Base-by-base conservation (phyloP, 2,888 invertebrate species). In the Hypomecis atomaria region DNA sequence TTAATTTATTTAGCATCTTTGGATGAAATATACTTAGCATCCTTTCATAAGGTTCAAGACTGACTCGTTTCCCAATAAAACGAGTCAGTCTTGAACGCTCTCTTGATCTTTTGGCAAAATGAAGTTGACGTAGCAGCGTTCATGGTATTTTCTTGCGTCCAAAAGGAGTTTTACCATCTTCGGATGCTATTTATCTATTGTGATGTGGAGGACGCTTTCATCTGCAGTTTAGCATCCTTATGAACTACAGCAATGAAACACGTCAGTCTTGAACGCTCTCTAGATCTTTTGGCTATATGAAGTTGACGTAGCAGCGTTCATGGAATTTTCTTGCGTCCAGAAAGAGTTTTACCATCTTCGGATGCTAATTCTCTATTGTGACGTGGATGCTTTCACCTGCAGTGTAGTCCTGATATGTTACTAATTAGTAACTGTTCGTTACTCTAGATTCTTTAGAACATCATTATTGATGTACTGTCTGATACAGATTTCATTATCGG, bases 231-330 rank as follows among this genome's bases (percentile, higher is more conserved):
- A 23, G 23, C 23, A 97, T 0, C 96, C n/a, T n/a, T n/a, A n/a
- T n/a, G n/a, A n/a, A n/a, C n/a, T n/a, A n/a, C n/a, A n/a, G n/a
- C n/a, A n/a, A n/a, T n/a, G n/a, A n/a, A n/a, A n/a, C n/a, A n/a
- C n/a, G n/a, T n/a, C n/a, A n/a, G n/a, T n/a, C n/a, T n/a, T n/a
- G n/a, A n/a, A n/a, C n/a, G n/a, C 95, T 85, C 99, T 99, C 87
- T 23, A 99, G 99, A 86, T 99, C 99, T 83, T 99, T 99, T 0
- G 99, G 98, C 67, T 97, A 97, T 97, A 99, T 99, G 84, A 99
- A 99, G 82, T 97, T 97, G 0, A 99, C 99, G 76, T 95, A 96
- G 82, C 98, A 98, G n/a, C 98, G 94, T 84, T 98, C 98, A 81
- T 98, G 96, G 67, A 97, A 97, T 86, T 99, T 98, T 0, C 98